phyloP scores from a whole-genome alignment of 2,797 vertebrate genomes.

The Micropoecilia bifurca region DNA sequence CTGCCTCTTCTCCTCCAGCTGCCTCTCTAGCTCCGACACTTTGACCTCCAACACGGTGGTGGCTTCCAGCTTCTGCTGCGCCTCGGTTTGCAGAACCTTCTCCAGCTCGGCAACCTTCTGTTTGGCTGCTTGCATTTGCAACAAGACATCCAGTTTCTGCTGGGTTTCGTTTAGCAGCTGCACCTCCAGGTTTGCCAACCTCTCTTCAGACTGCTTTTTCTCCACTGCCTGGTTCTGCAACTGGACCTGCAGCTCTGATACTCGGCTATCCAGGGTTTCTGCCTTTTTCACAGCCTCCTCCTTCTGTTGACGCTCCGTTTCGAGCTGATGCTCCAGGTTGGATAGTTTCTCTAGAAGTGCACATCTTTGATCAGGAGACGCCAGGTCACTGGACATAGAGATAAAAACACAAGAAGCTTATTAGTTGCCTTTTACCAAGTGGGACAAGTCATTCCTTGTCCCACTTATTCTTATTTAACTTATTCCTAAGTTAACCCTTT shows the following conservation, averaged over 20 bases:
- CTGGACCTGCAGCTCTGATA: constrained; percentile 54
- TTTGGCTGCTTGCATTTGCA: constrained; percentile 43
- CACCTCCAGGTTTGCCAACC: constrained; percentile 50
- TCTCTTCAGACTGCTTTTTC: constrained; percentile 49
- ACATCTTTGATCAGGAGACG: constrained; percentile 27
- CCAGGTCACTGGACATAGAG: constrained; percentile 41
- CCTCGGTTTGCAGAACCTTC: constrained; percentile 51
- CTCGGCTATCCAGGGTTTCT: neutral
- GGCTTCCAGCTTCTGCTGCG: constrained; percentile 36
- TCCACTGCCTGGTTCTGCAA: constrained; percentile 53
- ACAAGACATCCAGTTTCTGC: constrained; percentile 52
- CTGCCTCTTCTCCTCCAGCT: constrained; percentile 40
- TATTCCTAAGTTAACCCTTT: too few relatives aligned
- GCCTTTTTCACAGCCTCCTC: constrained; percentile 42
- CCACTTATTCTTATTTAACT: too few relatives aligned
- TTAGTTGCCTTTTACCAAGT: neutral
- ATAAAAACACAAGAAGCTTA: neutral
- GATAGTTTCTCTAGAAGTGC: constrained; percentile 64
- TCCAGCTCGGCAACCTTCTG: constrained; percentile 51
- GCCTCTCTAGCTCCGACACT: constrained; percentile 30
- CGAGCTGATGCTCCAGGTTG: constrained; percentile 67
- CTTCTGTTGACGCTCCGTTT: constrained; percentile 57
- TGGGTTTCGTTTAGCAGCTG: constrained; percentile 42
- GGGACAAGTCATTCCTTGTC: too few relatives aligned
- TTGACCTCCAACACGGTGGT: neutral